These are phyloP conservation scores for Coenonympha glycerion DNA, from an alignment of 2,888 invertebrate genomes.

Conservation along the genomic window DNA sequence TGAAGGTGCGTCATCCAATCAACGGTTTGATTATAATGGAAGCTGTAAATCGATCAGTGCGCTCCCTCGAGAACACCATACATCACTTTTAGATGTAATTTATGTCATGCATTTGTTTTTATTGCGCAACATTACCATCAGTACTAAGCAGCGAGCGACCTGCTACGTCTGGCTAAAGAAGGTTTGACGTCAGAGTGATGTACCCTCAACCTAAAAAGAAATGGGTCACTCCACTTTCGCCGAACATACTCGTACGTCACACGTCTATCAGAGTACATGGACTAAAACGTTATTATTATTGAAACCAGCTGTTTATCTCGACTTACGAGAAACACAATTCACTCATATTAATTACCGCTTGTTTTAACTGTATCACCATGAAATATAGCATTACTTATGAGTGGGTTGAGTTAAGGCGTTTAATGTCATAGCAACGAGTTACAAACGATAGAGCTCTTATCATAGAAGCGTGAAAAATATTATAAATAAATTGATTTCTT, in stretches of 20 bases:
- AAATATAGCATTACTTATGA: too few relatives aligned
- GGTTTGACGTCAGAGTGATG: slow-evolving; percentile 63
- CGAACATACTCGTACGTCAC: slow-evolving; percentile 45
- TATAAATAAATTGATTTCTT: too few relatives aligned
- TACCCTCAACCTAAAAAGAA: slow-evolving; percentile 46
- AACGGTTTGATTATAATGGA: slow-evolving; percentile 13
- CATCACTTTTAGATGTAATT: slow-evolving; percentile 22
- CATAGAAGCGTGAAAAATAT: too few relatives aligned
- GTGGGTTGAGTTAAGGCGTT: too few relatives aligned
- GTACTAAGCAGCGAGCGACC: slow-evolving; percentile 33
- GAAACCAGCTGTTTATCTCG: too few relatives aligned
- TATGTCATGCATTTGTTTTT: slow-evolving; percentile 42
- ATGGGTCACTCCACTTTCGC: slow-evolving; percentile 61
- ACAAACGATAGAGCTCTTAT: too few relatives aligned
- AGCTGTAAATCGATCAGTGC: slow-evolving; percentile 26
- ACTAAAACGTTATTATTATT: too few relatives aligned
- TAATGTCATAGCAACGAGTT: too few relatives aligned
- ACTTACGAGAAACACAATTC: too few relatives aligned
- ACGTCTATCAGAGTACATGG: slow-evolving; percentile 36
- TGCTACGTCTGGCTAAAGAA: slow-evolving; percentile 30
- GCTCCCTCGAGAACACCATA: slow-evolving; percentile 22
- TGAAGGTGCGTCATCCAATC: slow-evolving; percentile 12
- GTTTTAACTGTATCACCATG: too few relatives aligned
- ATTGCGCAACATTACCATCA: slow-evolving; percentile 48
- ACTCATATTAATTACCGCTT: too few relatives aligned